Percentiles rank a stretch among this genome's conserved stretches.
These are phyloP conservation scores for Cyclophora punctaria DNA, from an alignment of 2,888 invertebrate genomes.

Conservation along the genomic window DNA sequence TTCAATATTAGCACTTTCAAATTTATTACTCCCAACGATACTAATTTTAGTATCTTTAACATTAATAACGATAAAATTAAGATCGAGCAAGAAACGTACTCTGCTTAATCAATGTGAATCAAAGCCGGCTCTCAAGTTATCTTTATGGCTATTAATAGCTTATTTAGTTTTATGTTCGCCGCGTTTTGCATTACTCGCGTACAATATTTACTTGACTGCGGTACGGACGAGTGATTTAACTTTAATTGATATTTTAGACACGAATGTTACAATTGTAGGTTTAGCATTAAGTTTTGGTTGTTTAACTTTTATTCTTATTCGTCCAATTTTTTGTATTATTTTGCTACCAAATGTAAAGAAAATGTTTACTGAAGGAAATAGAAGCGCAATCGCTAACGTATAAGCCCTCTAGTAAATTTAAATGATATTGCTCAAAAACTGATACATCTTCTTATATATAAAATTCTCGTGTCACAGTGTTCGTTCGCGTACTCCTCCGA, in stretches of 20 bases:
- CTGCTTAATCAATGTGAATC: slow-evolving; percentile 40
- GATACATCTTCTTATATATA: too few relatives aligned
- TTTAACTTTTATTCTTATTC: slow-evolving; percentile 36
- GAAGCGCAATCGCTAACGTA: slow-evolving; percentile 26
- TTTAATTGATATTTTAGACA: slow-evolving; percentile 27
- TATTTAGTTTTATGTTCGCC: slow-evolving; percentile 52
- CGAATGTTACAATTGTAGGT: slow-evolving; percentile 31
- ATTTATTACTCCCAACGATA: slow-evolving; percentile 50
- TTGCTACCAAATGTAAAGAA: slow-evolving; percentile 38
- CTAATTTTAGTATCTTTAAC: slow-evolving; percentile 42
- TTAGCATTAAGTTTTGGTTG: slow-evolving; percentile 42
- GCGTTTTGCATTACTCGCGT: slow-evolving; percentile 44
- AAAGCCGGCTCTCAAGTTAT: slow-evolving; percentile 48
- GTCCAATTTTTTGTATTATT: slow-evolving; percentile 31
- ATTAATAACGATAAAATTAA: slow-evolving; percentile 47
- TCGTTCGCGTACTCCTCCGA: too few relatives aligned
- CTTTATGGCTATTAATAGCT: slow-evolving; percentile 48
- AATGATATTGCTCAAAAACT: too few relatives aligned
- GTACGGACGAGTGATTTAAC: slow-evolving; percentile 30
- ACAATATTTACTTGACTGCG: slow-evolving; percentile 41
- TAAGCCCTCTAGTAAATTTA: slow-evolving; percentile 8
- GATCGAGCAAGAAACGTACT: slow-evolving; percentile 30
- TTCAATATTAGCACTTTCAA: slow-evolving; percentile 54
- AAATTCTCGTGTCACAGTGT: too few relatives aligned
- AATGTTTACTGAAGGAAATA: slow-evolving; percentile 37